Evolutionary conservation across 2,113 vertebrate species (phyloP), one percentile per base, ranked within the genome.

Genomic region (Chaetops frenatus): DNA sequence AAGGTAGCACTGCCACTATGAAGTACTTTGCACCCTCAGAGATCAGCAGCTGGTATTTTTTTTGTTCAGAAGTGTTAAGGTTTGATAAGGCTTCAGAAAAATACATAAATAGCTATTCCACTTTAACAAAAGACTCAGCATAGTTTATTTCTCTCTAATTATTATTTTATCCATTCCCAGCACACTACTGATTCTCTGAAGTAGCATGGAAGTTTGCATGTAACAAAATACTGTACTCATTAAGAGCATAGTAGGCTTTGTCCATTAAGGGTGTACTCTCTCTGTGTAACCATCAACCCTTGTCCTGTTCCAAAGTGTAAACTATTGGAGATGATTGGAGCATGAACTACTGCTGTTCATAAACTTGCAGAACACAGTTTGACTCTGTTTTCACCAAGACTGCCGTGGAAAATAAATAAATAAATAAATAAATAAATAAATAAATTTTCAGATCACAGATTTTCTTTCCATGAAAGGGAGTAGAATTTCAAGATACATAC

Each of bases 1-100:
- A 18, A 44, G 23, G 16, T 8, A 89, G 16, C 16, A 10, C 7
- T 60, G n/a, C 10, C 22, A 6, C 23, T 42, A 14, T 0, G 0
- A 70, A 58, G 15, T 23, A 25, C 8, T 81, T 81, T 47, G 19
- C 13, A 53, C 4, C 31, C 44, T 64, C n/a, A 57, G 33, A 91
- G 42, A 70, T 69, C 48, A 72, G 35, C n/a, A 72, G 27, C 22
- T 74, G 14, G 11, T 9, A 15, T 38, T 15, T 38, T 15, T 15
- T 47, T 58, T 60, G 5, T 66, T 88, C 44, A 56, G 45, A 20
- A 54, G 5, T 31, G 10, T 73, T 44, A 72, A 13, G 17, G 13
- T 47, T 33, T 79, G 58, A 47, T 62, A 66, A 53, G 12, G 28
- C 69, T 77, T 82, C n/a, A n/a, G 2, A 5, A 69, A 88, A 65